Conservation (phyloP, 2,888 invertebrate species). For the Chirona hameri region DNA sequence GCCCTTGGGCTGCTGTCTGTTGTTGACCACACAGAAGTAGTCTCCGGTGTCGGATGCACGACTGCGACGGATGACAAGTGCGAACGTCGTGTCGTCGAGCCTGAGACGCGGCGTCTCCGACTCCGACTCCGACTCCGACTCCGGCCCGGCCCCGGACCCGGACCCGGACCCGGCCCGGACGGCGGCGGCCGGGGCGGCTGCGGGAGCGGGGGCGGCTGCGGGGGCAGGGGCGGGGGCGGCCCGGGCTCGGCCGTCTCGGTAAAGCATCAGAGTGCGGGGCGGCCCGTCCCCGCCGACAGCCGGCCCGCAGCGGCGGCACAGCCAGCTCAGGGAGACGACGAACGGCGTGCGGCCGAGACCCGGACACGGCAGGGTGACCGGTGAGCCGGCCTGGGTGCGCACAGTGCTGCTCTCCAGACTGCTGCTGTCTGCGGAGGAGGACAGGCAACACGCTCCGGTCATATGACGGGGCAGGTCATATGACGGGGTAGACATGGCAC, state of each 20-base stretch:
- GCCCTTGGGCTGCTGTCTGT: conserved; percentile 62
- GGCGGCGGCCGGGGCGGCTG: conserved; percentile 44
- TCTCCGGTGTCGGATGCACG: conserved; percentile 61
- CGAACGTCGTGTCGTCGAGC: conserved; percentile 44
- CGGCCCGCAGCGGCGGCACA: conserved; percentile 40
- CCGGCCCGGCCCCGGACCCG: too few species aligned
- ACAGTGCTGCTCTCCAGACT: conserved; percentile 52
- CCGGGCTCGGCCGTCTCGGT: conserved; percentile 53
- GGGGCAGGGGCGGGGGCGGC: conserved; percentile 46
- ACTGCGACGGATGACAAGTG: conserved; percentile 59
- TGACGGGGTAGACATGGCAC: too few species aligned
- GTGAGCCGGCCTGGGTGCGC: conserved; percentile 61
- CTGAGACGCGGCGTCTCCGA: conserved; percentile 57
- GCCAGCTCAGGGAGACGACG: conserved; percentile 62
- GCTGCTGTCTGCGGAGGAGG: neutral
- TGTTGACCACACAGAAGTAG: conserved; percentile 66
- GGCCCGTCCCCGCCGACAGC: conserved; percentile 39
- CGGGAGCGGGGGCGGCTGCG: conserved; percentile 48
- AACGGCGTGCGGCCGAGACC: conserved; percentile 64
- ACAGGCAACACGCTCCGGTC: too few species aligned
- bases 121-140: too few species aligned
- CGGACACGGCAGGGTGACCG: conserved; percentile 62
- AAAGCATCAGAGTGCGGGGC: conserved; percentile 53
- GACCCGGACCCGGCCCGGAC: too few species aligned
- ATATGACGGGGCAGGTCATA: too few species aligned